Evolutionary conservation across 2,888 invertebrate species (phyloP), one percentile per base, ranked within the genome.

Genomic region (Capitulum mitella): DNA sequence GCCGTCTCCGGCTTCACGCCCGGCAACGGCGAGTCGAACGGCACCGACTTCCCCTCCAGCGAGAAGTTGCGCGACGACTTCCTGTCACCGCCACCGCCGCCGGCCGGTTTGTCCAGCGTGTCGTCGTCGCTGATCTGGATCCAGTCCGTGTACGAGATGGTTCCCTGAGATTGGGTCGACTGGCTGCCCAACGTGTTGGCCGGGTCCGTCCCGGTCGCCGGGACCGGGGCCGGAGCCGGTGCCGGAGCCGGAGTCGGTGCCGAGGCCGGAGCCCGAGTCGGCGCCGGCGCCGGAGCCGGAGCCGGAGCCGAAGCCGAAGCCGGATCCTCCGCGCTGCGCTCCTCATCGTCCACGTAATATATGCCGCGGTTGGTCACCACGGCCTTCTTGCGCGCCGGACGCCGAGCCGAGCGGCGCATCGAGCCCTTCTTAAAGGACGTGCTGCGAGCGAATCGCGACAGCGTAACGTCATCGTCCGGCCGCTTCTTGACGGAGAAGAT

Each of bases 401-500:
- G 79, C 40, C 81, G 81, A 8, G 78, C 54, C 22, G 81, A 81
- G 19, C 80, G 79, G n/a, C 81, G 79, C 61, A 82, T 78, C 32
- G 82, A 81, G 6, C 80, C 81, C 58, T 79, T 61, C 74, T 82
- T 82, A 80, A 82, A 82, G 61, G 80, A 80, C 74, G 79, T 81
- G 12, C 80, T 80, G 3, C 80, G 79, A 22, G 80, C 80, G 77
- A 80, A 80, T 14, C 46, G 75, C 75, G 75, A 76, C 14, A 43
- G 26, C 0, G 70, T 70, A 6, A 70, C 70, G 70, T 70, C 70
- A 26, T 70, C 70, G 16, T 37, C 37, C 3, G 34, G 29, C 6
- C 37, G 29, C 37, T 26, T 37, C 26, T 26, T 37, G 40, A 14
- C 70, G 5, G 37, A 22, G 40, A 70, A 40, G 37, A 70, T 70